Base-by-base conservation (phyloP, 2,113 vertebrate species). In the Uria lomvia region DNA sequence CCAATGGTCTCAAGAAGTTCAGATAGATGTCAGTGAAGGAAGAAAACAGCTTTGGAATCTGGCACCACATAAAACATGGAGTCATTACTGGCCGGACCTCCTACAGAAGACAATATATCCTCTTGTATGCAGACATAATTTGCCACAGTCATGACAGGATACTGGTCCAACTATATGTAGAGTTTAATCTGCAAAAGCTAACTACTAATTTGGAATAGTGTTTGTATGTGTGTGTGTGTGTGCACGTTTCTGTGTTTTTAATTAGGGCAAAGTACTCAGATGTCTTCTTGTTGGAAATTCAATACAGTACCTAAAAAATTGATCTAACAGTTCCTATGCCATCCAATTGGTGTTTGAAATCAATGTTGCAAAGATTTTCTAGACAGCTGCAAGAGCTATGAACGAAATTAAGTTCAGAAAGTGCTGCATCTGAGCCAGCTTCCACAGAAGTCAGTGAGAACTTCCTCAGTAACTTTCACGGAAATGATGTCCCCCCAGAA, bases 291-390 rank as follows among this genome's bases (percentile, higher is more conserved):
- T 65, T 79, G 23, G 47, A 92, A 94, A 91, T 89, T 16, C 70
- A 91, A 91, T 86, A 30, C 10, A 47, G 23, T 52, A 76, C 73
- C 66, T 76, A 76, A 91, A 71, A 92, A 85, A 91, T 55, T 94
- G 81, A 87, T 90, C 62, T 62, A 88, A 76, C 26, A 27, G 19
- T 91, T 91, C 55, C 77, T 79, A 45, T 58, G 72, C 6, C 62
- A 88, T 86, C 34, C 38, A 78, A 20, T 15, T 79, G 52, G 58
- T 47, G 77, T 75, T 62, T 65, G 13, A 88, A 91, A 82, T 96
- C 95, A 94, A 95, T 94, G 49, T 26, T 81, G 62, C 53, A 96
- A 88, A 92, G 91, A 79, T 91, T 95, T 96, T 94, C 77, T 73
- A 50, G 62, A 59, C 62, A 90, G 63, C 47, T 78, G 19, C 34